Percentiles rank a stretch among this genome's conserved stretches.
Conservation (phyloP, 2,888 invertebrate genomes). For the Oligia fasciuncula region DNA sequence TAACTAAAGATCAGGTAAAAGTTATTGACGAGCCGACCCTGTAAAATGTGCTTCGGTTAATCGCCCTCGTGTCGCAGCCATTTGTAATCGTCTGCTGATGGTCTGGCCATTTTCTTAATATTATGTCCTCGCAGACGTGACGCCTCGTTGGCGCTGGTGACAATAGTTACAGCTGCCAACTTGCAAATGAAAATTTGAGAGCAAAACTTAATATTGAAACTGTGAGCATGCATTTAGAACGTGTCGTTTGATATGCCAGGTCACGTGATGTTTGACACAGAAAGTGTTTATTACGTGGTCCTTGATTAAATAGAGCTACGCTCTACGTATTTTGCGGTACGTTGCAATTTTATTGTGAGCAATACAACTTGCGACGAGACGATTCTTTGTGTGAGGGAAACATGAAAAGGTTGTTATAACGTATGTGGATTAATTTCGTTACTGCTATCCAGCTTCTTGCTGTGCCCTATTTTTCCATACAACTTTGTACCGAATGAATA, state of each 20-base stretch:
- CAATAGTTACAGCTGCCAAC: conserved; percentile 40
- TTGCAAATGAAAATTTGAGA: conserved; percentile 45
- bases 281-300: conserved; percentile 31
- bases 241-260: conserved; percentile 9
- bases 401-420: conserved; percentile 57
- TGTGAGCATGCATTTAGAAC: conserved; percentile 3
- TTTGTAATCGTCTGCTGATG: conserved; percentile 60
- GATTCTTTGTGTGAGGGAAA: conserved; percentile 53
- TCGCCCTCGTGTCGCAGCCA: conserved; percentile 56
- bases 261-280: conserved; percentile 15
- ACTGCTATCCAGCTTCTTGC: conserved; percentile 20
- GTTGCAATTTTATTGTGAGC: conserved; percentile 52
- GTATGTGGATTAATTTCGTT: conserved; percentile 47
- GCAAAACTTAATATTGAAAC: conserved; percentile 29
- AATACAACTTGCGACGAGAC: conserved; percentile 39
- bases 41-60: conserved; percentile 57
- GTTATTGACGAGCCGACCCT: conserved; percentile 44
- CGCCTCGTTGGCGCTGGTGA: conserved; percentile 46
- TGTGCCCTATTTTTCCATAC: conserved; percentile 35
- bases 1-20: conserved; percentile 53
- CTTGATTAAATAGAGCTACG: conserved; percentile 48
- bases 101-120: conserved; percentile 58
- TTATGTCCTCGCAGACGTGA: conserved; percentile 56
- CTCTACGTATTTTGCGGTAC: conserved; percentile 38
- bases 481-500: conserved; percentile 15